Base-by-base conservation (phyloP, 2,113 vertebrate species). In the Sclerurus mexicanus region DNA sequence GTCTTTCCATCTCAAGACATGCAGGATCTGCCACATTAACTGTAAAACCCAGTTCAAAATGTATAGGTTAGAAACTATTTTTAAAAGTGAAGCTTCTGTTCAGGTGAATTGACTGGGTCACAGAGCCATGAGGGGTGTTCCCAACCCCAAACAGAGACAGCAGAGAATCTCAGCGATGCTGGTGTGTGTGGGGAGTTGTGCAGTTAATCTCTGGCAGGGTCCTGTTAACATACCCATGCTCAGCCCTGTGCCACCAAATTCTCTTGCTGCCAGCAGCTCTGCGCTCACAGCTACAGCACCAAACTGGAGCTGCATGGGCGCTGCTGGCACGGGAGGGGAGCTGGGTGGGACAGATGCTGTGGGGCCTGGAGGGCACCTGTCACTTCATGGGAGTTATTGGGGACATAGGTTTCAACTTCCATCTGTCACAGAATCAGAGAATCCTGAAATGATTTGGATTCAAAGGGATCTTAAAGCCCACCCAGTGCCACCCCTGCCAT, bases 391-490 rank as follows among this genome's bases (percentile, higher is more conserved):
- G 30, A 12, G 12, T 14, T 5, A 12, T 31, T 27, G 35, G 40
- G 37, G 18, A 8, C 5, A 0, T 0, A 5, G 5, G 14, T 10
- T 63, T 44, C 11, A 11, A 3, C 42, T 18, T 35, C 46, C 33
- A 0, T 4, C 40, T 46, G 0, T 2, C 25, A 20, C 5, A 30
- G 28, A 31, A 62, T 25, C 24, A 5, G 0, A 4, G 46, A 60
- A 25, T n/a, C 28, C 13, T 4, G 8, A 15, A 21, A 9, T 18
- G n/a, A 3, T 14, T 30, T 59, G 44, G 33, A 15, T 20, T 0
- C 7, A 5, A 11, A 33, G 3, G 18, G 31, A 46, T 4, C 20
- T 21, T 0, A n/a, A 21, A 79, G 0, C 39, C 27, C 19, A 33
- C 1, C 39, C 37, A 8, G 2, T 17, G 1, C 40, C 49, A 9